Conservation (phyloP, 2,113 vertebrate species). For the Typhlomys cinereus region DNA sequence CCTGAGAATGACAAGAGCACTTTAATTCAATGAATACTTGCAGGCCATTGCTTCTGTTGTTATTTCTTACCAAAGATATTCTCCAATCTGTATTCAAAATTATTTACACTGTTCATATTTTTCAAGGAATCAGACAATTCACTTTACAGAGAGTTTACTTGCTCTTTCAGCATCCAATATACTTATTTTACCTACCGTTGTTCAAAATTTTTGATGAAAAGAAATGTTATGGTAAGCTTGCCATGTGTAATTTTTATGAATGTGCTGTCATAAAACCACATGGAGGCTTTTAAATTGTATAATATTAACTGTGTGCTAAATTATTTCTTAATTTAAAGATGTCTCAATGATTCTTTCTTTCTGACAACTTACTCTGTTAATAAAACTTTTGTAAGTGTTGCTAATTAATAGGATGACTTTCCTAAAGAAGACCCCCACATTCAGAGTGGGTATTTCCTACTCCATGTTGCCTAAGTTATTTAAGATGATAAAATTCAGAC, state of each 20-base stretch:
- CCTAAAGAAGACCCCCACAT: neutral
- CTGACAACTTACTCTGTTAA: slow-evolving; percentile 23
- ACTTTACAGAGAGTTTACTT: neutral
- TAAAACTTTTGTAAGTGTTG: slow-evolving; percentile 22
- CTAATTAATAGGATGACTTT: neutral
- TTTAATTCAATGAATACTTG: neutral
- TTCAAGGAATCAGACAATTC: neutral
- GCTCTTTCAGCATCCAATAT: neutral
- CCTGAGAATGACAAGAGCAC: neutral
- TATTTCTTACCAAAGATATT: neutral
- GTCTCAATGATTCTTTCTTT: slow-evolving; percentile 21
- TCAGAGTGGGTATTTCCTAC: neutral
- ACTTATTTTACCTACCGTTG: neutral
- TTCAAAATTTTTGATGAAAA: slow-evolving; percentile 7
- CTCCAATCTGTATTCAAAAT: neutral
- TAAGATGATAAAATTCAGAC: neutral
- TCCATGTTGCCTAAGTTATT: slow-evolving; percentile 4
- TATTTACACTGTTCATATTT: neutral
- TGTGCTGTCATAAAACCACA: neutral
- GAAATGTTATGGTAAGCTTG: slow-evolving; percentile 1
- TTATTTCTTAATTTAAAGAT: slow-evolving; percentile 45
- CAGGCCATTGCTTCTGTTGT: neutral
- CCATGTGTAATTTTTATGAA: neutral
- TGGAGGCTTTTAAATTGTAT: neutral
- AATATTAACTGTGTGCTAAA: neutral